phyloP scores from a whole-genome alignment of 2,888 invertebrate genomes.

The Plusia festucae region DNA sequence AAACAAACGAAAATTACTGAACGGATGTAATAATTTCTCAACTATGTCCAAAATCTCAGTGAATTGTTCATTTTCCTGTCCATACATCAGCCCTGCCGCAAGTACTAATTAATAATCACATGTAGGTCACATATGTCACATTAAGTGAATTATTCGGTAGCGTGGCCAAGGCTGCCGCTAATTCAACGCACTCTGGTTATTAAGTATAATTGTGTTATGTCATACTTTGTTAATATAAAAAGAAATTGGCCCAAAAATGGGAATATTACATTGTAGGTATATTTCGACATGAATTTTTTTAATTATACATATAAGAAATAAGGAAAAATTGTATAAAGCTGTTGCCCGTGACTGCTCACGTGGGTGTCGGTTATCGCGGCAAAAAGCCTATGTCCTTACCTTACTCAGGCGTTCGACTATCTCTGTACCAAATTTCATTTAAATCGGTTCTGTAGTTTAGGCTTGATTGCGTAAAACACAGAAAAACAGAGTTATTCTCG shows the following conservation, averaged over 20 bases:
- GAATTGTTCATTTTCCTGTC: neutral
- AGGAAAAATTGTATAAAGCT: no score
- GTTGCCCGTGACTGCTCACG: no score
- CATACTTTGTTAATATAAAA: neutral
- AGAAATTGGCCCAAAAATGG: neutral
- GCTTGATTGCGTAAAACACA: no score
- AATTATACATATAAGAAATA: no score
- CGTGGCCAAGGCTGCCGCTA: conserved; percentile 38
- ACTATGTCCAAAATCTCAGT: neutral
- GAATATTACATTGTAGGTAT: neutral
- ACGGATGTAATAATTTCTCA: neutral
- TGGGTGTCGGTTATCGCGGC: no score
- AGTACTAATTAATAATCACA: conserved; percentile 47
- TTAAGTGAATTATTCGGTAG: conserved; percentile 52
- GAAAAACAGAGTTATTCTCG: no score
- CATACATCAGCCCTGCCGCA: conserved; percentile 25
- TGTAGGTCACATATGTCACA: conserved; percentile 44
- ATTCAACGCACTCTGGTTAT: conserved; percentile 39
- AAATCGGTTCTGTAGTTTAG: no score
- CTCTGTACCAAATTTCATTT: no score
- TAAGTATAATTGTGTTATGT: conserved; percentile 43
- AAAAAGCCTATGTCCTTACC: no score
- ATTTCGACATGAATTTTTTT: no score
- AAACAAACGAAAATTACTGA: no score
- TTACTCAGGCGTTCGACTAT: no score